These are phyloP conservation scores for Arenicola marina DNA, from an alignment of 2,888 invertebrate genomes.

Conservation along the genomic window DNA sequence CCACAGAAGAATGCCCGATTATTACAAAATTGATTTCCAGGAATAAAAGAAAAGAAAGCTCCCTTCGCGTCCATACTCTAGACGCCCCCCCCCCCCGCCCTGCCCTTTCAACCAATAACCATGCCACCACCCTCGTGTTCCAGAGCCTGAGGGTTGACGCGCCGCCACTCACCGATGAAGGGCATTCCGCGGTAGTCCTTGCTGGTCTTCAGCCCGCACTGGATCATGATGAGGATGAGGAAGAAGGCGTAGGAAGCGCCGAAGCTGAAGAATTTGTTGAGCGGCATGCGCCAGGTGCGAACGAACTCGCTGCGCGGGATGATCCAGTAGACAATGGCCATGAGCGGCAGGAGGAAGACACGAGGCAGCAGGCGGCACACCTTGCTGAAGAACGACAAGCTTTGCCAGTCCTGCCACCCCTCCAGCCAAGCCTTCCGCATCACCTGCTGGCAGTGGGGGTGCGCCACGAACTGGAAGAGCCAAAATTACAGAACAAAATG, in stretches of 20 bases:
- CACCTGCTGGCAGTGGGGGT: conserved; percentile 71
- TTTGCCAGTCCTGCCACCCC: conserved; percentile 65
- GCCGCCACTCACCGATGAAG: background rate
- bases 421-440: conserved; percentile 70
- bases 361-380: conserved; percentile 55
- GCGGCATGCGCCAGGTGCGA: conserved; percentile 62
- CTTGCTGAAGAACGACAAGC: conserved; percentile 58
- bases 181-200: background rate
- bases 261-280: conserved; percentile 70
- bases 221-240: conserved; percentile 67
- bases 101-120: too few relatives aligned
- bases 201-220: conserved; percentile 54
- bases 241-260: conserved; percentile 69
- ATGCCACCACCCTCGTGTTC: too few relatives aligned
- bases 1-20: too few relatives aligned
- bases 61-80: too few relatives aligned
- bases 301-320: conserved; percentile 21
- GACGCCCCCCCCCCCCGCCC: too few relatives aligned
- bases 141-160: too few relatives aligned
- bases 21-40: too few relatives aligned
- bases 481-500: too few relatives aligned
- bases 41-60: too few relatives aligned
- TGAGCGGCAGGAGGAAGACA: conserved; percentile 62
- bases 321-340: conserved; percentile 49
- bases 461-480: conserved; percentile 67